Conservation (phyloP, 2,888 invertebrate genomes). For the Zootermopsis nevadensis region DNA sequence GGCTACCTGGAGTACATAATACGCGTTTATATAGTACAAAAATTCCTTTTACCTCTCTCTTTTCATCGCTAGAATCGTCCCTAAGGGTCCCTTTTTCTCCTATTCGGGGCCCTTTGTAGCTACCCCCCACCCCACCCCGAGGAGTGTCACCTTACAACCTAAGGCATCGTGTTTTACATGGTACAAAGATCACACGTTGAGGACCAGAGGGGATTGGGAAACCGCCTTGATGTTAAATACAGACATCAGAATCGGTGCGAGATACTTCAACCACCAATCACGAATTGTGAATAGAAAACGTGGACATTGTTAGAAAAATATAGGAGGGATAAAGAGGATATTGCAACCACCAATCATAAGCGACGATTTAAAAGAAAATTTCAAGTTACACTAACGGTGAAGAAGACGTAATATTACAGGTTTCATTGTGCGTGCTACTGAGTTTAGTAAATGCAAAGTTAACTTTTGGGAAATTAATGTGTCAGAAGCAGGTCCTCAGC, state of each 20-base stretch:
- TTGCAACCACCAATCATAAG: constrained; percentile 45
- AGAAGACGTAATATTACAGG: constrained; percentile 1
- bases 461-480: constrained; percentile 24
- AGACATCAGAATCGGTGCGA: background rate
- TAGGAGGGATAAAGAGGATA: background rate
- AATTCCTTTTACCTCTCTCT: background rate
- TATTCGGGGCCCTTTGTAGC: background rate
- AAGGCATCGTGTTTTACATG: constrained; percentile 22
- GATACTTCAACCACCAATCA: constrained; percentile 47
- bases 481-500: background rate
- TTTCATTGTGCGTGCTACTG: constrained; percentile 3
- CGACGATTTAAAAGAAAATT: constrained; percentile 39
- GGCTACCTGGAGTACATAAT: constrained; percentile 30
- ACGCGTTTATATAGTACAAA: constrained; percentile 28
- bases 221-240: background rate
- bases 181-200: background rate
- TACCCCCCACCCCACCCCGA: background rate
- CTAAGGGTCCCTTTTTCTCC: background rate
- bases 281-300: constrained; percentile 34
- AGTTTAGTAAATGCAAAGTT: background rate
- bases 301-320: constrained; percentile 19
- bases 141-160: constrained; percentile 36
- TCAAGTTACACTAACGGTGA: background rate
- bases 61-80: background rate
- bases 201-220: background rate